Conservation (phyloP, 2,888 invertebrate species). For the Apamea epomidion region DNA sequence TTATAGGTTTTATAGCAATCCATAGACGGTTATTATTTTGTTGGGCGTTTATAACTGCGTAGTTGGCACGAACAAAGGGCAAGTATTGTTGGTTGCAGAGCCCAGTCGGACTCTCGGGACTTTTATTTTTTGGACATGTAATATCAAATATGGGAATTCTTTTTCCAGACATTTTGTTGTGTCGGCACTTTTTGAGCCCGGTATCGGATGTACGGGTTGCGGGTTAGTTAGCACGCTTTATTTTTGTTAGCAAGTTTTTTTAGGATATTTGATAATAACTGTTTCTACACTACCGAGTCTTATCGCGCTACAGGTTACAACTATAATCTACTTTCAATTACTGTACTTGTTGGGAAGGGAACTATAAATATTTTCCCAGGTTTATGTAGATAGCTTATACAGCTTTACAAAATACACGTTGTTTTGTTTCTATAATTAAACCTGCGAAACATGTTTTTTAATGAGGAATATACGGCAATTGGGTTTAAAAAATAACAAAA, state of each 20-base stretch:
- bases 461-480: not conserved
- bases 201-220: not conserved
- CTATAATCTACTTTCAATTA: not conserved
- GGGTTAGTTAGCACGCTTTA: not conserved
- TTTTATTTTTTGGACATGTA: conserved; percentile 46
- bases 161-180: conserved; percentile 22
- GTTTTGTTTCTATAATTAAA: no score
- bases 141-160: conserved; percentile 38
- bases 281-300: not conserved
- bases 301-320: not conserved
- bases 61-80: conserved; percentile 36
- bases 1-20: conserved; percentile 13
- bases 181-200: conserved; percentile 1
- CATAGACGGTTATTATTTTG: conserved; percentile 26
- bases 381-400: not conserved
- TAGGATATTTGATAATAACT: not conserved
- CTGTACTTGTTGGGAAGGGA: not conserved
- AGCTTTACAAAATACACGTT: no score
- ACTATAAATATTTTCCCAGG: not conserved
- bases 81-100: conserved; percentile 47
- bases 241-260: not conserved
- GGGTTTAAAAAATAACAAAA: not conserved
- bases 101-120: conserved; percentile 17
- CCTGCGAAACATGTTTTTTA: not conserved
- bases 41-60: conserved; percentile 29